Percentiles rank a stretch among this genome's conserved stretches.
Evolutionary conservation across 2,888 invertebrate species (phyloP).

Genomic region (Eucera pruinosa): DNA sequence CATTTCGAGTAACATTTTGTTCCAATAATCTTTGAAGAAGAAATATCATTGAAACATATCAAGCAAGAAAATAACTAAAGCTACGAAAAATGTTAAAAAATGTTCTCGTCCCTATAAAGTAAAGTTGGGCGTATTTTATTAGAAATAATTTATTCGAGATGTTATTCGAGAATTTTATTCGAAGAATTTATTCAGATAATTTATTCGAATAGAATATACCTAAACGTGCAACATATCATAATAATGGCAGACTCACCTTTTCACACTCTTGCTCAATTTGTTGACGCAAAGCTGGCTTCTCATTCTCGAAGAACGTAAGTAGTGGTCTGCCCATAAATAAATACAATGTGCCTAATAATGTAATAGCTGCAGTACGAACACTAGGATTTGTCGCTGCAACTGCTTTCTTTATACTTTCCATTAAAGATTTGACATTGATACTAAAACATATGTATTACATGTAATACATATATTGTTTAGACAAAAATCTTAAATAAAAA

Average conservation of each 20-base stretch:
- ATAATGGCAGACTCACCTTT: constrained; percentile 86
- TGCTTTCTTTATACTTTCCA: constrained; percentile 93
- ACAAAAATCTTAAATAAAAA: background rate
- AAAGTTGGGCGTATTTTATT: too few species aligned
- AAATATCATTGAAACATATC: too few species aligned
- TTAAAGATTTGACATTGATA: constrained; percentile 89
- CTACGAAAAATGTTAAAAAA: too few species aligned
- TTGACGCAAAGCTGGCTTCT: constrained; percentile 93
- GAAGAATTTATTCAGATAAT: too few species aligned
- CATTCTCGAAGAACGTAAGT: constrained; percentile 92
- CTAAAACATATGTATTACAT: constrained; percentile 75
- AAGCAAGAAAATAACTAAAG: too few species aligned
- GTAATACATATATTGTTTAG: constrained; percentile 16
- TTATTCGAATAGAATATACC: too few species aligned
- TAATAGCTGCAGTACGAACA: constrained; percentile 91
- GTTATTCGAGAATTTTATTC: too few species aligned
- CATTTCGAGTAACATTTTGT: too few species aligned
- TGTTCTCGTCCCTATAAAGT: too few species aligned
- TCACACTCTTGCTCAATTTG: constrained; percentile 94
- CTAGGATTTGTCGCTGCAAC: constrained; percentile 93
- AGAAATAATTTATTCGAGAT: background rate
- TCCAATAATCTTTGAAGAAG: too few species aligned
- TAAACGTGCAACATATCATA: too few species aligned
- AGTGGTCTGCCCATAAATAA: constrained; percentile 92
- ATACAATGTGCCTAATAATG: constrained; percentile 91